Evolutionary conservation across 2,888 invertebrate genomes (phyloP).

Genomic region (Clivina fossor): DNA sequence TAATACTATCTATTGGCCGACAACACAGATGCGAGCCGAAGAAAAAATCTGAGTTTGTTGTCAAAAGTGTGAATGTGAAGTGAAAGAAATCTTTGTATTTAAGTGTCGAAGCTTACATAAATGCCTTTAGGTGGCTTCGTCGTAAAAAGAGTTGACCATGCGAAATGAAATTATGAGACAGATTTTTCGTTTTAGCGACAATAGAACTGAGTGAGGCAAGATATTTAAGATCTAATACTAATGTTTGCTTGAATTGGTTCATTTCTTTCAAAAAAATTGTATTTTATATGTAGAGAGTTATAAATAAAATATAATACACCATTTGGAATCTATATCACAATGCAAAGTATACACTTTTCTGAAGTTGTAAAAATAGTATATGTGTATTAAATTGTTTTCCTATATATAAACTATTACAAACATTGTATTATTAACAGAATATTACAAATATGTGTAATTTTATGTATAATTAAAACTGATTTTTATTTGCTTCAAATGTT

Average conservation of each 20-base stretch:
- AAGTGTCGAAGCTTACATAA: conserved; percentile 31
- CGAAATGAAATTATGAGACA: conserved; percentile 23
- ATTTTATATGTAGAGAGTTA: neutral
- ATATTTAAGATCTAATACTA: neutral
- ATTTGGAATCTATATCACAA: neutral
- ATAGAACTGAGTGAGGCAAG: neutral
- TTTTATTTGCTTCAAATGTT: no score
- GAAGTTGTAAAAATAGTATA: no score
- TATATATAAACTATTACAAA: no score
- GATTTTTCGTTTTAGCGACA: conserved; percentile 6
- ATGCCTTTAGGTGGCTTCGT: no score
- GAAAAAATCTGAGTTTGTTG: no score
- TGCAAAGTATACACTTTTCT: no score
- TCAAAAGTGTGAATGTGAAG: no score
- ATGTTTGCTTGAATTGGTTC: neutral
- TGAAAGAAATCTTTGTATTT: conserved; percentile 18
- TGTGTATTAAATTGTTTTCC: no score
- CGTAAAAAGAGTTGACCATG: conserved; percentile 27
- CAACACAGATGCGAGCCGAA: neutral
- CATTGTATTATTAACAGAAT: no score
- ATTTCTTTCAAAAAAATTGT: neutral
- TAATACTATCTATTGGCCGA: no score
- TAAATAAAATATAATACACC: neutral
- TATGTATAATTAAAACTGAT: no score
- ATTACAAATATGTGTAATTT: no score